These are phyloP conservation scores for Isoperla grammatica DNA, from an alignment of 2,888 invertebrate genomes.

Conservation along the genomic window DNA sequence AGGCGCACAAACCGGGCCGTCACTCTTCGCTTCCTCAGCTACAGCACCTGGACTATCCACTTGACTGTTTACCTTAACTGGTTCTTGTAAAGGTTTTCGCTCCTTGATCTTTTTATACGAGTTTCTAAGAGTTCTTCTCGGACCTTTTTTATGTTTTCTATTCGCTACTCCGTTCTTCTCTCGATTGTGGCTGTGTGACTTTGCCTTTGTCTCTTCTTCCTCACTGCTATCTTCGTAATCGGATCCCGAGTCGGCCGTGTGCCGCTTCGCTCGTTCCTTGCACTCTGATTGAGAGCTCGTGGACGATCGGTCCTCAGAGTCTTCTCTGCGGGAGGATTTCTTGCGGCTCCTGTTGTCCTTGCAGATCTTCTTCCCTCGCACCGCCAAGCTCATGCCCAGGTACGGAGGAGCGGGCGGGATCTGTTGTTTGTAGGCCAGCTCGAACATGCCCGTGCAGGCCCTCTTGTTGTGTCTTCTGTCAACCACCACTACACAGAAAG, in stretches of 20 bases:
- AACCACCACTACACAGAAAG: conserved; percentile 54
- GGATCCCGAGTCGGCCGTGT: neutral
- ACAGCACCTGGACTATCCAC: too few species aligned
- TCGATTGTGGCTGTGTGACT: neutral
- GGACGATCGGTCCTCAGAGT: neutral
- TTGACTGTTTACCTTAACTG: too few species aligned
- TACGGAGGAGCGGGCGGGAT: conserved; percentile 76
- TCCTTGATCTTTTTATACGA: too few species aligned
- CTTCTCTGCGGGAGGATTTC: neutral
- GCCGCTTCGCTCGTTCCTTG: neutral
- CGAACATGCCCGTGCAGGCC: conserved; percentile 76
- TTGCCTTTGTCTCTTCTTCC: neutral
- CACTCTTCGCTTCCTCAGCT: too few species aligned
- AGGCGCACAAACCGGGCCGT: too few species aligned
- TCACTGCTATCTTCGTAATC: too few species aligned
- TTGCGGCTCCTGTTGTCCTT: conserved; percentile 38
- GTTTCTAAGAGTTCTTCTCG: too few species aligned
- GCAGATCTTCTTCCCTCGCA: conserved; percentile 59
- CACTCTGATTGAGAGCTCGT: neutral
- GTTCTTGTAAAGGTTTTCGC: too few species aligned
- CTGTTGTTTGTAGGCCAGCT: conserved; percentile 69
- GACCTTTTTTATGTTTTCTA: neutral
- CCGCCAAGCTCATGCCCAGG: conserved; percentile 64
- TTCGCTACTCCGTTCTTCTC: neutral
- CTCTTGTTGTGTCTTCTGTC: conserved; percentile 65